phyloP scores from a whole-genome alignment of 1,140 invertebrate species.

The Drosophila santomea region DNA sequence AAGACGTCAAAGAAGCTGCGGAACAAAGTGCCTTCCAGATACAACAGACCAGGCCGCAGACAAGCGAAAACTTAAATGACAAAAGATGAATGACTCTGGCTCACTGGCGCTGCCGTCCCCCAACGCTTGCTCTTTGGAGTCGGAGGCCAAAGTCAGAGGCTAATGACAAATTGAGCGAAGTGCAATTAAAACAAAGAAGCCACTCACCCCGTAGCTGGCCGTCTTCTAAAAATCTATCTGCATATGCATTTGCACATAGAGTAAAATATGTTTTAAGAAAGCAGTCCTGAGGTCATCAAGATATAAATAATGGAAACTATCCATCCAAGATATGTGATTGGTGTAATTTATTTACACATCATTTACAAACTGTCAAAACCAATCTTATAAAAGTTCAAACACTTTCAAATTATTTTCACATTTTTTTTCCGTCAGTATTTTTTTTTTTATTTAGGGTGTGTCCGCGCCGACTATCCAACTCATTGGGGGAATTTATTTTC shows the following conservation, averaged over 20 bases:
- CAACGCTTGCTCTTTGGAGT: constrained; percentile 12
- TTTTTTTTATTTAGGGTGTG: constrained; percentile 51
- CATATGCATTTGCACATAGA: constrained; percentile 28
- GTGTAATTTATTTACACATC: neutral
- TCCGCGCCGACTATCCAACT: constrained; percentile 20
- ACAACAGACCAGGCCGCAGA: constrained; percentile 18
- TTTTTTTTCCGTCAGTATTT: constrained; percentile 15
- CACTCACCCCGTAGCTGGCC: constrained; percentile 18
- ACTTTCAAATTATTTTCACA: no score
- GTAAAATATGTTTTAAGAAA: constrained; percentile 2
- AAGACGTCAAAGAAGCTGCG: constrained; percentile 28
- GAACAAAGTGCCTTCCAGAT: constrained; percentile 47
- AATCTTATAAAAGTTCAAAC: neutral
- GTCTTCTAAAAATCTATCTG: constrained; percentile 33
- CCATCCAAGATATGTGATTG: no score
- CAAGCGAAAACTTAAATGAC: constrained; percentile 53
- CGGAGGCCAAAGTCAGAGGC: constrained; percentile 69
- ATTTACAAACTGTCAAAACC: neutral
- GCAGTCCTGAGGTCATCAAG: neutral
- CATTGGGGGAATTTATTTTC: constrained; percentile 70
- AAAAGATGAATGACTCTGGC: constrained; percentile 67
- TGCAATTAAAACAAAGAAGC: constrained; percentile 70
- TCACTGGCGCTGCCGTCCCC: constrained; percentile 22
- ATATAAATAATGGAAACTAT: no score
- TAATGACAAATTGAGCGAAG: constrained; percentile 78